Evolutionary conservation across 1,140 invertebrate species (phyloP).

Genomic region (Carcinoscorpius rotundicauda): DNA sequence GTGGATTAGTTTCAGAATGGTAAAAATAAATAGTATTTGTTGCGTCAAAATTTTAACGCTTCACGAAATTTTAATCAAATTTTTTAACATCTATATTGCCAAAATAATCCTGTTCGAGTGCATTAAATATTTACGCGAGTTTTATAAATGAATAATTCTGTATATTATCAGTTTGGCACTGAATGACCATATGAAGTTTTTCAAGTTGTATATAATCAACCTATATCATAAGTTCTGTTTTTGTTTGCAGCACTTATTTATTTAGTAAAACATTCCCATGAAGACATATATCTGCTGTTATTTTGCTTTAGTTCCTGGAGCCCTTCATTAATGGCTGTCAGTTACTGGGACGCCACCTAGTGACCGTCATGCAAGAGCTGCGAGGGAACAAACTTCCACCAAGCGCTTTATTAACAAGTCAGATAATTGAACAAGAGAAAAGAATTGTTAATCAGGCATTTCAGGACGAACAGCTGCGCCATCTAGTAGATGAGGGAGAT

Average conservation of each 20-base stretch:
- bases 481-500: constrained; percentile 29
- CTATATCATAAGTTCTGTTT: no score
- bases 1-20: constrained; percentile 30
- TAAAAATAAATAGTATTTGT: constrained; percentile 10
- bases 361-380: constrained; percentile 29
- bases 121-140: no score
- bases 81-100: no score
- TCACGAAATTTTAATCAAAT: no score
- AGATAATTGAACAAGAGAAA: constrained; percentile 30
- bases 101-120: no score
- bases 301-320: constrained; percentile 29
- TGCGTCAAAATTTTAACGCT: no score
- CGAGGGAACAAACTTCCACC: not conserved
- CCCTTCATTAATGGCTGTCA: constrained; percentile 30
- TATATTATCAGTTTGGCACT: no score
- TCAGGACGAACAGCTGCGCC: constrained; percentile 27
- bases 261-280: no score
- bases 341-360: constrained; percentile 25
- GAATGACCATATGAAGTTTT: no score
- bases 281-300: not conserved
- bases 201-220: no score
- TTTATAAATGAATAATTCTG: no score
- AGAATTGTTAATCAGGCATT: constrained; percentile 26
- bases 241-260: no score
- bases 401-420: constrained; percentile 18